A percentile compares a stretch with the other conserved stretches of the same genome.
These are phyloP conservation scores for Bombus pascuorum DNA, from an alignment of 1,140 invertebrate genomes.

Conservation along the genomic window DNA sequence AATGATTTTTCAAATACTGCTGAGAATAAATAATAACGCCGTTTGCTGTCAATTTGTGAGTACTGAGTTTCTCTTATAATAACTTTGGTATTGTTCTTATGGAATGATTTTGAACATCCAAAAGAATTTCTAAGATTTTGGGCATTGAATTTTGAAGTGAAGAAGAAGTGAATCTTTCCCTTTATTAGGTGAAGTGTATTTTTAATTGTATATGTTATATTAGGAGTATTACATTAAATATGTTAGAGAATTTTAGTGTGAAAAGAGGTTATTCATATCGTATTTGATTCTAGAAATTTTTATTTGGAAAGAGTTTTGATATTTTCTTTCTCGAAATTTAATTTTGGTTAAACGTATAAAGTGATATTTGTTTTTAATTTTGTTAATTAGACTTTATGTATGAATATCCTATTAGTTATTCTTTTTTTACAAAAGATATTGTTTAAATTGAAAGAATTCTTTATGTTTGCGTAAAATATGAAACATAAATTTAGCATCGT, in stretches of 20 bases:
- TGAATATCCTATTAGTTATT: no score
- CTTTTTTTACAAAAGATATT: no score
- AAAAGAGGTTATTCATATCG: no score
- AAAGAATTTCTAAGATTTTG: background rate
- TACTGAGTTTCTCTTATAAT: background rate
- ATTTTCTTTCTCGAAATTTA: background rate
- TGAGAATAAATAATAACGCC: background rate
- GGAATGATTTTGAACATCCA: background rate
- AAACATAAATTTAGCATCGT: background rate
- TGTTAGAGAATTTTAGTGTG: no score
- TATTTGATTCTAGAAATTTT: background rate
- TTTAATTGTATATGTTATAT: no score
- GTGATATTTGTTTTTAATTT: no score
- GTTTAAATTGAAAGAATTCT: background rate
- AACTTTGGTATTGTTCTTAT: background rate
- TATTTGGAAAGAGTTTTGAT: background rate
- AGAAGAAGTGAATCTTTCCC: background rate
- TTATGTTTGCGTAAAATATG: background rate
- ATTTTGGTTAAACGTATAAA: no score
- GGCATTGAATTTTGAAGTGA: background rate
- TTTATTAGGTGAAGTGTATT: no score
- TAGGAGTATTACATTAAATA: no score
- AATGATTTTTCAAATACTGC: no score
- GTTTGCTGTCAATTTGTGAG: background rate
- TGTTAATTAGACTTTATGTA: no score